Percentiles rank a stretch among this genome's conserved stretches.
Conservation (phyloP, 2,888 invertebrate genomes). For the Aphrophora alni region DNA sequence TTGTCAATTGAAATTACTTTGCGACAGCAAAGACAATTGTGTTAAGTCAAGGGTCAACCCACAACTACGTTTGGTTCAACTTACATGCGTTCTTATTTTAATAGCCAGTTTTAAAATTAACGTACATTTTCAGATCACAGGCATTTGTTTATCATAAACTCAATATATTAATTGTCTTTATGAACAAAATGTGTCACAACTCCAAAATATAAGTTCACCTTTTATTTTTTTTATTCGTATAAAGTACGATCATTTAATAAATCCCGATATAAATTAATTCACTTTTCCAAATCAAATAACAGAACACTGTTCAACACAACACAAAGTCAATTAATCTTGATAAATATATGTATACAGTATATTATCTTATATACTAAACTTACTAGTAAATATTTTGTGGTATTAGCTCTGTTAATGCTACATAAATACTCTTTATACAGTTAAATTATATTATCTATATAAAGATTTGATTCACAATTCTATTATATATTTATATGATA, state of each 20-base stretch:
- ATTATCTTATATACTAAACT: neutral
- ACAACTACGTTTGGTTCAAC: neutral
- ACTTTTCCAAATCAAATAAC: neutral
- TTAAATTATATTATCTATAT: neutral
- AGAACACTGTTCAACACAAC: neutral
- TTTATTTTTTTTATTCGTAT: no score
- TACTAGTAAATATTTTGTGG: neutral
- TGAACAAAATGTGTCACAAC: neutral
- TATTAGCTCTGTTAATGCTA: neutral
- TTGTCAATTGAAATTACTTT: neutral
- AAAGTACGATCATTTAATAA: neutral
- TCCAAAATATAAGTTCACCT: neutral
- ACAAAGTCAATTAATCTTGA: neutral
- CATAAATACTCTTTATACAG: neutral
- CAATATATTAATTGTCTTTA: neutral
- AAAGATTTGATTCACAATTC: neutral
- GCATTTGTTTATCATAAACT: neutral
- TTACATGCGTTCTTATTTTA: neutral
- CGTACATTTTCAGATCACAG: neutral
- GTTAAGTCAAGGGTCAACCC: neutral
- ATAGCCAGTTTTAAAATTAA: neutral
- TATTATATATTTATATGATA: neutral
- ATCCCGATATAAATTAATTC: no score
- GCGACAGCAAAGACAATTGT: neutral
- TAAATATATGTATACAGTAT: neutral